phyloP scores from a whole-genome alignment of 2,888 invertebrate genomes.

The Boloria selene region DNA sequence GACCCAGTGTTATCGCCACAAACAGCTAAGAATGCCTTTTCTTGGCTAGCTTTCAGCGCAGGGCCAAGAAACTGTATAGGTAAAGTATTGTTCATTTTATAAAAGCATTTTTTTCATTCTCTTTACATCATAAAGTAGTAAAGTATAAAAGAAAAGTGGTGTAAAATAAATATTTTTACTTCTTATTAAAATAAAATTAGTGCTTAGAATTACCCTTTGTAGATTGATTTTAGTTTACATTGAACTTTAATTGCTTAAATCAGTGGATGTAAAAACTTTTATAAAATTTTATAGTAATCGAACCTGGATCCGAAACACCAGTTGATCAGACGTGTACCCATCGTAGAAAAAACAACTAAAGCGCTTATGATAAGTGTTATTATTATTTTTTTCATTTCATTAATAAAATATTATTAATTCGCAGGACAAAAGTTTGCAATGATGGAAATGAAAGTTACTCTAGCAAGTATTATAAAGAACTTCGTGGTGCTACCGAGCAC shows the following conservation, averaged over 20 bases:
- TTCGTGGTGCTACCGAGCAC: conserved; percentile 61
- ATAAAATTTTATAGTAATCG: background rate
- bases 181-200: no score
- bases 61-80: conserved; percentile 85
- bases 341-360: background rate
- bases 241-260: no score
- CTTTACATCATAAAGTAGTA: no score
- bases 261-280: no score
- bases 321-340: background rate
- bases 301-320: background rate
- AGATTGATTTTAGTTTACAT: no score
- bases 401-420: background rate
- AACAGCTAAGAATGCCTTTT: conserved; percentile 65
- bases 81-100: conserved; percentile 40
- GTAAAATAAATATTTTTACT: background rate
- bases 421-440: conserved; percentile 68
- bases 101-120: no score
- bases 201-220: no score
- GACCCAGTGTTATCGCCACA: conserved; percentile 51
- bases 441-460: conserved; percentile 78
- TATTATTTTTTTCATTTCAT: background rate
- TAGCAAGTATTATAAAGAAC: conserved; percentile 76
- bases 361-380: no score
- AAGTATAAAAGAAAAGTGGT: no score
- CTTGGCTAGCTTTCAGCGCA: conserved; percentile 84